Conservation (phyloP, 2,888 invertebrate genomes). For the Noctuana brunneofusca region DNA sequence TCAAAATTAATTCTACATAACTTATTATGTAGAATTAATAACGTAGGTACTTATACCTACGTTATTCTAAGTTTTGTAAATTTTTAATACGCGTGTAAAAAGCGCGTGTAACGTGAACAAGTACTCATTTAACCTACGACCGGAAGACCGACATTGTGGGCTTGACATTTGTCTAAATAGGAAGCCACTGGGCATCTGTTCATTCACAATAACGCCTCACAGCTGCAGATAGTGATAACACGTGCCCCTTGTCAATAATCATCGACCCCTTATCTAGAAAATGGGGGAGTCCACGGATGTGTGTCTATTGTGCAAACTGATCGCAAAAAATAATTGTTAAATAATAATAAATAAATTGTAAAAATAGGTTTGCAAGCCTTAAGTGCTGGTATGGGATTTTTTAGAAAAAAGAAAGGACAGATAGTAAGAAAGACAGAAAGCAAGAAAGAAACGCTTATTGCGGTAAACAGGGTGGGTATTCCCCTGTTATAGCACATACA, state of each 20-base stretch:
- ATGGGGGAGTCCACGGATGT: slow-evolving; percentile 9
- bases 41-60: too few relatives aligned
- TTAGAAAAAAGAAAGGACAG: too few relatives aligned
- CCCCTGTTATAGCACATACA: too few relatives aligned
- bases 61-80: too few relatives aligned
- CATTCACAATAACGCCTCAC: slow-evolving; percentile 29
- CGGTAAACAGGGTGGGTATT: too few relatives aligned
- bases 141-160: slow-evolving; percentile 29
- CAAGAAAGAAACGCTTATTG: too few relatives aligned
- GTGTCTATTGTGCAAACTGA: not conserved
- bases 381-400: too few relatives aligned
- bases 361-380: not conserved
- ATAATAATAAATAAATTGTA: too few relatives aligned
- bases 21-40: too few relatives aligned
- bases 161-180: slow-evolving; percentile 44
- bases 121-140: slow-evolving; percentile 16
- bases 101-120: slow-evolving; percentile 33
- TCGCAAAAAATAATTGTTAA: not conserved
- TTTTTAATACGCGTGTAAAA: slow-evolving; percentile 26
- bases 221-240: slow-evolving; percentile 29
- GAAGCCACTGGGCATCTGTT: slow-evolving; percentile 50
- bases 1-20: too few relatives aligned
- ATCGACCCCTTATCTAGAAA: slow-evolving; percentile 36
- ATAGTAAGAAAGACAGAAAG: too few relatives aligned
- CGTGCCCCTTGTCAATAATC: slow-evolving; percentile 29